Conservation (phyloP, 2,888 invertebrate species). For the Cosmorhoe ocellata region DNA sequence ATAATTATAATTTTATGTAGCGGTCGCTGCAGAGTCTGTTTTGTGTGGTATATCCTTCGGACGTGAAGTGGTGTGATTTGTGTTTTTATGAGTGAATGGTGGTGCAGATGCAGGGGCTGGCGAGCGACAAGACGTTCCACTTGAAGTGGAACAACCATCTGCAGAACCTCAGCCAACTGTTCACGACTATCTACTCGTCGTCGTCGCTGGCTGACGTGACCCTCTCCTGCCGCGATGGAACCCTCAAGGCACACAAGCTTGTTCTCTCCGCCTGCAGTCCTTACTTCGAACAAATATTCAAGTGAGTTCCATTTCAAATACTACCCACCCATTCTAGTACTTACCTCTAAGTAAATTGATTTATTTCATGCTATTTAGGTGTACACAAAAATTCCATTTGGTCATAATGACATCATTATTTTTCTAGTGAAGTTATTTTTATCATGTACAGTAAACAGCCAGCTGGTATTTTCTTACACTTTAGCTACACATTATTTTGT, state of each 20-base stretch:
- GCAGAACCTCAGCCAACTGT: slow-evolving; percentile 86
- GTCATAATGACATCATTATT: slow-evolving; percentile 71
- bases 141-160: slow-evolving; percentile 88
- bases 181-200: slow-evolving; percentile 86
- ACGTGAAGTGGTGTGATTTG: slow-evolving; percentile 69
- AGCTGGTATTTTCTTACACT: slow-evolving; percentile 47
- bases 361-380: slow-evolving; percentile 26
- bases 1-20: slow-evolving; percentile 83
- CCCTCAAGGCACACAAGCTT: slow-evolving; percentile 87
- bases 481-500: slow-evolving; percentile 30
- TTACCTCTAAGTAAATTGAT: too few species aligned
- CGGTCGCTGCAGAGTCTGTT: slow-evolving; percentile 78
- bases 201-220: slow-evolving; percentile 87
- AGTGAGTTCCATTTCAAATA: slow-evolving; percentile 57
- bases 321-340: slow-evolving; percentile 8
- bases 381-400: slow-evolving; percentile 51
- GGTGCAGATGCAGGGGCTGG: slow-evolving; percentile 82
- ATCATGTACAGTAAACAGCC: slow-evolving; percentile 54
- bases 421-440: slow-evolving; percentile 66
- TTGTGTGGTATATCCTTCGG: slow-evolving; percentile 74
- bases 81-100: slow-evolving; percentile 68
- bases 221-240: slow-evolving; percentile 87
- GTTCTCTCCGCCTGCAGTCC: slow-evolving; percentile 89
- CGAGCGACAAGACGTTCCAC: slow-evolving; percentile 86
- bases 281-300: slow-evolving; percentile 89